Percentiles rank a stretch among this genome's conserved stretches.
Conservation (phyloP, 2,113 vertebrate genomes). For the Cyanoderma ruficeps region DNA sequence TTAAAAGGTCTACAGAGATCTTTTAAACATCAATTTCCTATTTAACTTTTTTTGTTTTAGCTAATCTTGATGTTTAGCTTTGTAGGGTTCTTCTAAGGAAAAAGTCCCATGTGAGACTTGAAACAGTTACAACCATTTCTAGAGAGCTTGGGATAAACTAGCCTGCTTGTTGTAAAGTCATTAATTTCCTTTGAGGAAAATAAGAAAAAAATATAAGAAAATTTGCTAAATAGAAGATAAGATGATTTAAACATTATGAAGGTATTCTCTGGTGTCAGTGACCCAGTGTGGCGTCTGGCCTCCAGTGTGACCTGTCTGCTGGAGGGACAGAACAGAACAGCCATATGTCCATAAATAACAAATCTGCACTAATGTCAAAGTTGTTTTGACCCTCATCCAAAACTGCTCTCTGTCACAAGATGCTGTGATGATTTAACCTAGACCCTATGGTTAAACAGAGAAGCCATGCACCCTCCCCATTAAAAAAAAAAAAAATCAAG, state of each 20-base stretch:
- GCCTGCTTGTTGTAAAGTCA: fast-evolving
- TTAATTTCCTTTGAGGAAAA: neutral
- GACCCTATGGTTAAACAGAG: neutral
- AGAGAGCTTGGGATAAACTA: neutral
- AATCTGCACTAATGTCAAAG: neutral
- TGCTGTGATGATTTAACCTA: neutral
- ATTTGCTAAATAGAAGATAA: neutral
- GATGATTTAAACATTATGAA: neutral
- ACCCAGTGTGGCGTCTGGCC: neutral
- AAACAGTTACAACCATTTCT: neutral
- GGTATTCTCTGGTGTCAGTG: neutral
- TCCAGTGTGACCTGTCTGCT: neutral
- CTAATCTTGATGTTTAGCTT: neutral
- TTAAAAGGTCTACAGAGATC: neutral
- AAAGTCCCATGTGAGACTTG: neutral
- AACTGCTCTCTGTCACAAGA: neutral
- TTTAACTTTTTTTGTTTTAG: neutral
- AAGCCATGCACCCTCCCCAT: neutral
- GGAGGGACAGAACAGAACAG: neutral
- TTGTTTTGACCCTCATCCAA: neutral
- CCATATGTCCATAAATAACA: neutral
- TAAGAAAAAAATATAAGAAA: neutral
- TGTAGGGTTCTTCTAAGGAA: neutral
- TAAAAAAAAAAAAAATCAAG: neutral
- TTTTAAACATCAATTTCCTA: neutral